Conservation (phyloP, 2,113 vertebrate species). For the Nothocercus julius region DNA sequence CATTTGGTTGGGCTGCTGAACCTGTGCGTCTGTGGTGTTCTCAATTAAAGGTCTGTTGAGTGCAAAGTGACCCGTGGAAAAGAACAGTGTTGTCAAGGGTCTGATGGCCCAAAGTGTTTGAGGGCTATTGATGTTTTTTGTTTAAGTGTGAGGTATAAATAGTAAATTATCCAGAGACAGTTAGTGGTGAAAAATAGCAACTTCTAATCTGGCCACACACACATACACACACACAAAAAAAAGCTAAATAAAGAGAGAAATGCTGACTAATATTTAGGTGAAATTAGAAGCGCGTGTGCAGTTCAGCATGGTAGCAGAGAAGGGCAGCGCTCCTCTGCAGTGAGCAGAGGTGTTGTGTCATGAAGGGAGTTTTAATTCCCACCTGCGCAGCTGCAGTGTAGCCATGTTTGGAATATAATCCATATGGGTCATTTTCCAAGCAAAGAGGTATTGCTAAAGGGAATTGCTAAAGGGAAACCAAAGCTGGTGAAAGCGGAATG, state of each 20-base stretch:
- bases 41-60: not conserved
- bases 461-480: not conserved
- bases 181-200: conserved; percentile 40
- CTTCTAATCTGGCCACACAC: conserved; percentile 7
- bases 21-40: not conserved
- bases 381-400: not conserved
- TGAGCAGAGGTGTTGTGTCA: not conserved
- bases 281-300: conserved; percentile 20
- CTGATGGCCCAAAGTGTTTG: not conserved
- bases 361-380: not conserved
- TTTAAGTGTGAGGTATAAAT: conserved; percentile 34
- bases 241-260: not conserved
- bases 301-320: not conserved
- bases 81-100: not conserved
- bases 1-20: not conserved
- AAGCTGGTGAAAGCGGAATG: not conserved
- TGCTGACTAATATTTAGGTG: conserved; percentile 8
- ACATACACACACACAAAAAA: not conserved
- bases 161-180: not conserved
- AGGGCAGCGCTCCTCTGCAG: not conserved
- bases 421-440: not conserved
- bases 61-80: not conserved
- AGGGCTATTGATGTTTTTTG: not conserved
- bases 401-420: not conserved
- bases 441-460: not conserved